These are phyloP conservation scores for Turritopsis dohrnii DNA, from an alignment of 30 jellyfish, hydroid and myxozoan species.

Conservation along the genomic window DNA sequence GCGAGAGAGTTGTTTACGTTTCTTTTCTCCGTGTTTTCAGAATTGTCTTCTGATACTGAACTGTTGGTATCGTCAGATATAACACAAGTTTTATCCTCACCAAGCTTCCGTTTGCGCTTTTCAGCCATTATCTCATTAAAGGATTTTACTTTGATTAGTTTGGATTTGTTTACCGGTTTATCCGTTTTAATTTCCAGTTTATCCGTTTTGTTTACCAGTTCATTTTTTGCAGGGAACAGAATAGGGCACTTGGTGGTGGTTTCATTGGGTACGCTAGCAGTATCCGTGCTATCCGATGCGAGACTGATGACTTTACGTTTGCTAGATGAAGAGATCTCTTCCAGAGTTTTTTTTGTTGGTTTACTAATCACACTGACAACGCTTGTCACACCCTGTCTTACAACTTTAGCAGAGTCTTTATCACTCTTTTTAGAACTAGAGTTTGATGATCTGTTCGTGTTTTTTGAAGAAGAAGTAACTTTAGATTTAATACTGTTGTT, in stretches of 20 bases:
- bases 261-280: not conserved
- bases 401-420: not conserved
- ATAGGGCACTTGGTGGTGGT: not conserved
- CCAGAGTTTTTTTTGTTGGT: not conserved
- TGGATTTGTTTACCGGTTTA: constrained; percentile 5
- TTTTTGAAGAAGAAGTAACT: not conserved
- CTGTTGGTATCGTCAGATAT: constrained; percentile 15
- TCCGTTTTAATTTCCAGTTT: not conserved
- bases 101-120: constrained; percentile 64
- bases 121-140: constrained; percentile 91
- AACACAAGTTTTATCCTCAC: constrained; percentile 16
- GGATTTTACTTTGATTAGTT: constrained; percentile 41
- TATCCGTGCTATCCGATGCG: not conserved
- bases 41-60: not conserved
- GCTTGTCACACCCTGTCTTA: not conserved
- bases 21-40: not conserved
- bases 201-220: not conserved
- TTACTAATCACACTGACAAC: not conserved
- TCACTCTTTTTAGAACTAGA: not conserved
- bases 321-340: constrained; percentile 6
- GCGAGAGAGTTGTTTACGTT: not conserved
- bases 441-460: not conserved
- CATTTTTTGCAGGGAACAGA: not conserved
- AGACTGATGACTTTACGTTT: not conserved
- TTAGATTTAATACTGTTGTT: not conserved